Conservation (phyloP, 2,113 vertebrate species). For the Pleuronectes platessa region DNA sequence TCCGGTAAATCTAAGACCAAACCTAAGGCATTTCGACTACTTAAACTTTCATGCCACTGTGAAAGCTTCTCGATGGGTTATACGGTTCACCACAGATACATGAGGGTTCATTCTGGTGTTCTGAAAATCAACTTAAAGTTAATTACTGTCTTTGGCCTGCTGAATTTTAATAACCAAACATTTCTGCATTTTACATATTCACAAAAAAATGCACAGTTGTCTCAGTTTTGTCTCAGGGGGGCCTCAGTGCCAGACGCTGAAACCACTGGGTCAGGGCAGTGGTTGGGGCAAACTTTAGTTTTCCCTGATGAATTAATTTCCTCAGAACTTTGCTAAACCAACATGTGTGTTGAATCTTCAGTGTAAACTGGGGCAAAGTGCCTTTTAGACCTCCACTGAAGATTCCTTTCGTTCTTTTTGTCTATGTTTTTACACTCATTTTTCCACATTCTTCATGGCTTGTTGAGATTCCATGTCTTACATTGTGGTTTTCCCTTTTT, state of each 20-base stretch:
- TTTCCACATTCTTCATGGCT: constrained; percentile 60
- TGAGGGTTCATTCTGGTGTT: too few relatives aligned
- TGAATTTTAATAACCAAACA: background rate
- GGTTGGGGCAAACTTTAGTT: background rate
- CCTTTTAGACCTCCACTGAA: constrained; percentile 29
- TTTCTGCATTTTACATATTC: too few relatives aligned
- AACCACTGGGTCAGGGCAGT: background rate
- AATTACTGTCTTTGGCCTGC: background rate
- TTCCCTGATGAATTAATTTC: background rate
- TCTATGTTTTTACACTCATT: constrained; percentile 31
- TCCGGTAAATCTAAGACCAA: too few relatives aligned
- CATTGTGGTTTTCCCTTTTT: constrained; percentile 62
- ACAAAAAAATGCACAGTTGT: too few relatives aligned
- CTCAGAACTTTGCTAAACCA: background rate
- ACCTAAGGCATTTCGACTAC: too few relatives aligned
- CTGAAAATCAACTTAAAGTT: too few relatives aligned
- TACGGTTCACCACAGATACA: too few relatives aligned
- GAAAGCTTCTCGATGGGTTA: too few relatives aligned
- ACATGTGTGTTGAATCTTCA: constrained; percentile 21
- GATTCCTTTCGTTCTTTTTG: constrained; percentile 36
- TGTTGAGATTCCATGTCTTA: constrained; percentile 60
- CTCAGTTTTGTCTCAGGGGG: too few relatives aligned
- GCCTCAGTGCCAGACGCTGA: too few relatives aligned
- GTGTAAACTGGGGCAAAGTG: constrained; percentile 7
- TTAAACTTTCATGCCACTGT: too few relatives aligned